Conservation (phyloP, 2,888 invertebrate species). For the Trichogramma evanescens region DNA sequence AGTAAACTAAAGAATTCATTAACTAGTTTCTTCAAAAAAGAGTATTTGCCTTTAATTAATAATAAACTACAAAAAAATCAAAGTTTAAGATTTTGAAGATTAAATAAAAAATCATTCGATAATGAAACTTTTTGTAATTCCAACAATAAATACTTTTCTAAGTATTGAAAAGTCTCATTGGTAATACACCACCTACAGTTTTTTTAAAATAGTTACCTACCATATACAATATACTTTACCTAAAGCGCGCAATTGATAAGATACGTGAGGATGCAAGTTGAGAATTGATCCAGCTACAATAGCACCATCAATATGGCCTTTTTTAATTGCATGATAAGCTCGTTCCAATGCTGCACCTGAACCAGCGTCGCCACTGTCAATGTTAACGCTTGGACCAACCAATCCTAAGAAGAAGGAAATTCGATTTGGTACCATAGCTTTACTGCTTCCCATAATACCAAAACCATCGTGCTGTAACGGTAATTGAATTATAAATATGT, state of each 20-base stretch:
- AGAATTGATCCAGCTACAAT: slow-evolving; percentile 20
- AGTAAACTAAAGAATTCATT: no score
- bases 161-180: background rate
- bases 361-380: slow-evolving; percentile 17
- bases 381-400: slow-evolving; percentile 22
- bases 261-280: slow-evolving; percentile 22
- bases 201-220: background rate
- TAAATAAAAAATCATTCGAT: slow-evolving; percentile 47
- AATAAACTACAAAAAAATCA: no score
- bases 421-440: slow-evolving; percentile 25
- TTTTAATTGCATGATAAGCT: slow-evolving; percentile 21
- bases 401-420: slow-evolving; percentile 24
- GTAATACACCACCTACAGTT: no score
- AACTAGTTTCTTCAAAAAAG: no score
- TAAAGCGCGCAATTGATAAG: slow-evolving; percentile 18
- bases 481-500: background rate
- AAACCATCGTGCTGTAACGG: slow-evolving; percentile 22
- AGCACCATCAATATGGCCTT: slow-evolving; percentile 18
- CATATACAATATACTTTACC: slow-evolving; percentile 13
- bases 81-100: background rate
- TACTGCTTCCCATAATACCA: slow-evolving; percentile 21
- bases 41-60: no score
- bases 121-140: background rate
- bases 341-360: slow-evolving; percentile 17
- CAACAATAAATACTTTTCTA: background rate